A percentile compares a stretch with the other conserved stretches of the same genome.
phyloP scores from a whole-genome alignment of 2,797 vertebrate genomes.

The Adelosebastes latens region DNA sequence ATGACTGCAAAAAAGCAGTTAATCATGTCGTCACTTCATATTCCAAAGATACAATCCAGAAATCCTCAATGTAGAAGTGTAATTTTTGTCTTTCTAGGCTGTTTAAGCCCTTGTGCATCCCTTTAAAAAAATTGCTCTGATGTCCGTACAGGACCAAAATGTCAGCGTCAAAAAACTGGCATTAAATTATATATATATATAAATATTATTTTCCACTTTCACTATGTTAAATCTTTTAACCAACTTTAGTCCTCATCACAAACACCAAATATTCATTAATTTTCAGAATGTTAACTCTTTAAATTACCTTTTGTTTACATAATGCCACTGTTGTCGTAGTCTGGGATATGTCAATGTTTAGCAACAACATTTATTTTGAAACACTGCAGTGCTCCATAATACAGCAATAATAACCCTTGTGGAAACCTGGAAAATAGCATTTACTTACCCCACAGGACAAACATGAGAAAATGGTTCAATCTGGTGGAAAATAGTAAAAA shows the following conservation, averaged over 20 bases:
- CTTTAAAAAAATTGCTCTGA: background rate
- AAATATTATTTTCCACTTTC: background rate
- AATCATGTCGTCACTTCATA: constrained; percentile 51
- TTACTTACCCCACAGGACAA: background rate
- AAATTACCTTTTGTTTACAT: background rate
- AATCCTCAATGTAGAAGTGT: background rate
- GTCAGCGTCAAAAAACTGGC: background rate
- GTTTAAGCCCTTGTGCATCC: background rate
- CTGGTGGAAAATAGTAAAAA: background rate
- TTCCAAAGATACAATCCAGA: constrained; percentile 43
- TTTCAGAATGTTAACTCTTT: background rate
- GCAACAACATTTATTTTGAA: background rate
- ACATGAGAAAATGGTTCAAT: background rate
- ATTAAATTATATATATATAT: background rate
- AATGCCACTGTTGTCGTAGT: background rate
- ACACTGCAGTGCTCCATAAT: background rate
- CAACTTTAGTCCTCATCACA: background rate
- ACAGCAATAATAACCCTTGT: background rate
- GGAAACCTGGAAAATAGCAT: background rate
- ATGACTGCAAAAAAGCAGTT: constrained; percentile 59
- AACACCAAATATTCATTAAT: background rate
- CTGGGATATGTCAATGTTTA: background rate
- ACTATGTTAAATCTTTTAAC: background rate
- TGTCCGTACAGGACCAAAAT: background rate
- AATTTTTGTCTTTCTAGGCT: background rate